phyloP scores from a whole-genome alignment of 2,888 invertebrate species.

The Leptinotarsa haldemani region DNA sequence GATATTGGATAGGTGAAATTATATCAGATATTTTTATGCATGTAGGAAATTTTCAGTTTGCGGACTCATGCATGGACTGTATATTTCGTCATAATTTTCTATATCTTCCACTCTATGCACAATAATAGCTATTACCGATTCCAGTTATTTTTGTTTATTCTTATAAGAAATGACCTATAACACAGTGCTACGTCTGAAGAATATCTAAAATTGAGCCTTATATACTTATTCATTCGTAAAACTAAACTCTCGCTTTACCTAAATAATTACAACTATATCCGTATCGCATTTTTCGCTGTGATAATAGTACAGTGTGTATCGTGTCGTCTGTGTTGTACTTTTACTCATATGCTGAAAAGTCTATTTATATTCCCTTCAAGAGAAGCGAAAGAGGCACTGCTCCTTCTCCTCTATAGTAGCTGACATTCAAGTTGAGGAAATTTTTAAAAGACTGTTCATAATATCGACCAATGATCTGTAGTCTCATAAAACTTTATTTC shows the following conservation, averaged over 20 bases:
- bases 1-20: conserved; percentile 59
- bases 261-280: conserved; percentile 55
- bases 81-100: conserved; percentile 40
- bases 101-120: conserved; percentile 50
- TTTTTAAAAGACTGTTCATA: too few relatives aligned
- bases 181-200: conserved; percentile 50
- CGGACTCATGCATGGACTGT: conserved; percentile 41
- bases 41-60: conserved; percentile 58
- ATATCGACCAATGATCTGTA: too few relatives aligned
- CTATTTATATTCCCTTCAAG: not conserved
- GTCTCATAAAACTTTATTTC: too few relatives aligned
- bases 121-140: conserved; percentile 43
- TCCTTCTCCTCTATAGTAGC: too few relatives aligned
- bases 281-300: conserved; percentile 64
- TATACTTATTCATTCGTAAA: conserved; percentile 52
- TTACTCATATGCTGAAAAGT: conserved; percentile 42
- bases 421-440: too few relatives aligned
- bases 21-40: conserved; percentile 64
- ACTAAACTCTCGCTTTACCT: conserved; percentile 53
- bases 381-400: not conserved
- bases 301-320: conserved; percentile 65
- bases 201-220: conserved; percentile 57
- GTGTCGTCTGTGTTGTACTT: conserved; percentile 63
- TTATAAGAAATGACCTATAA: conserved; percentile 13
- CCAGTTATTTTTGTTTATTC: not conserved